These are phyloP conservation scores for Chlorodrepanis virens DNA, from an alignment of 2,113 vertebrate species.

Conservation along the genomic window DNA sequence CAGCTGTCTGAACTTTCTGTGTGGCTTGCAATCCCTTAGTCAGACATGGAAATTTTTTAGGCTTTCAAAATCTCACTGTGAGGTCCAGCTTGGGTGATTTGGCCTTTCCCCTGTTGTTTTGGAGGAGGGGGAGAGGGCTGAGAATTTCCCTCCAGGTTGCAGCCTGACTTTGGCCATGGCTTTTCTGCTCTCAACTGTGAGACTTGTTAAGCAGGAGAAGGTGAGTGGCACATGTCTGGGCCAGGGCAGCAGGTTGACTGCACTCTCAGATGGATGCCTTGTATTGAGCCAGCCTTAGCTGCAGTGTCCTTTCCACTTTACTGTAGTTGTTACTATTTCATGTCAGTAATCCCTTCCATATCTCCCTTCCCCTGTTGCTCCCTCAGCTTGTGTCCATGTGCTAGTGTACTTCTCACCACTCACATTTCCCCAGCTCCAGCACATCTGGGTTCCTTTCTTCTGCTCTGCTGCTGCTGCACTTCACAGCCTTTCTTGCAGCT, in stretches of 20 bases:
- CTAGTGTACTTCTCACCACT: rapidly evolving
- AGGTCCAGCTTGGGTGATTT: not conserved
- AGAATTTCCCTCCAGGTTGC: not conserved
- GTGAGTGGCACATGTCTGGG: rapidly evolving
- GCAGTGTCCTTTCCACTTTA: not conserved
- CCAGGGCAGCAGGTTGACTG: not conserved
- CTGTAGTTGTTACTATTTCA: not conserved
- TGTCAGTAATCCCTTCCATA: not conserved
- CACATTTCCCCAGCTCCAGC: not conserved
- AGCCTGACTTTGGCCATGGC: not conserved
- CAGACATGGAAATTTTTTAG: not conserved
- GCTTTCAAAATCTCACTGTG: rapidly evolving
- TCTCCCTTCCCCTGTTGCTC: not conserved
- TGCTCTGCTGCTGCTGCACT: not conserved
- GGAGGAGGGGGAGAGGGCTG: not conserved
- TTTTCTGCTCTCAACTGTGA: not conserved
- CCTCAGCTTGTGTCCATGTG: not conserved
- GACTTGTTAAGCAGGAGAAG: not conserved
- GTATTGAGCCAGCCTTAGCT: not conserved
- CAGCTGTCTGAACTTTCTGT: rapidly evolving
- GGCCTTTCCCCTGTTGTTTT: not conserved
- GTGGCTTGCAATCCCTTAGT: not conserved
- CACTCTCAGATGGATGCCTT: not conserved
- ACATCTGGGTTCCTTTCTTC: not conserved
- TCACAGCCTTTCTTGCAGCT: not conserved